A percentile compares a stretch with the other conserved stretches of the same genome.
Conservation (phyloP, 2,888 invertebrate genomes). For the Orchesella flavescens region DNA sequence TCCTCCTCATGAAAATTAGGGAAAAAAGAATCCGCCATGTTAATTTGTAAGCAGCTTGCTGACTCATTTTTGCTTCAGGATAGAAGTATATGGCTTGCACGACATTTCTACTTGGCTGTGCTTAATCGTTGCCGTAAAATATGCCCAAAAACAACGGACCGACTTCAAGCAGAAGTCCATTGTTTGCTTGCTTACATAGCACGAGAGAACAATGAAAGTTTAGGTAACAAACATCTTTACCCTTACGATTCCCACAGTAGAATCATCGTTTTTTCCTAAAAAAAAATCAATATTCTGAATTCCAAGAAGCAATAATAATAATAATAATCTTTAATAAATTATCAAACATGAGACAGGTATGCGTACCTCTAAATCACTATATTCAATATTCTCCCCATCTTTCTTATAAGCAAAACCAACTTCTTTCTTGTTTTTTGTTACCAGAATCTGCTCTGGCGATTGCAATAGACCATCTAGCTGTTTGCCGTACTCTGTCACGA, state of each 20-base stretch:
- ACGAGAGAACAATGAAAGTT: slow-evolving; percentile 58
- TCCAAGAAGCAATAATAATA: slow-evolving; percentile 27
- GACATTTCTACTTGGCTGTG: slow-evolving; percentile 60
- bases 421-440: not conserved
- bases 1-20: slow-evolving; percentile 29
- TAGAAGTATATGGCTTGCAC: slow-evolving; percentile 40
- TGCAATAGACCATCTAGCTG: slow-evolving; percentile 64
- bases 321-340: no score
- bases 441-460: slow-evolving; percentile 59
- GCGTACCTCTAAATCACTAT: not conserved
- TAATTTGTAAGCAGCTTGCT: slow-evolving; percentile 60
- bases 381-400: not conserved
- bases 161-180: slow-evolving; percentile 66
- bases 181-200: slow-evolving; percentile 67
- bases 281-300: slow-evolving; percentile 6
- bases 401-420: not conserved
- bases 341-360: no score
- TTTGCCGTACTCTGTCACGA: slow-evolving; percentile 64
- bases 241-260: not conserved
- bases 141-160: slow-evolving; percentile 45
- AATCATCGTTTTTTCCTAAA: slow-evolving; percentile 1
- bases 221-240: slow-evolving; percentile 39
- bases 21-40: slow-evolving; percentile 64
- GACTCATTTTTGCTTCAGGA: slow-evolving; percentile 63
- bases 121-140: slow-evolving; percentile 52